Conservation (phyloP, 2,888 invertebrate genomes). For the Tetanocera ferruginea region DNA sequence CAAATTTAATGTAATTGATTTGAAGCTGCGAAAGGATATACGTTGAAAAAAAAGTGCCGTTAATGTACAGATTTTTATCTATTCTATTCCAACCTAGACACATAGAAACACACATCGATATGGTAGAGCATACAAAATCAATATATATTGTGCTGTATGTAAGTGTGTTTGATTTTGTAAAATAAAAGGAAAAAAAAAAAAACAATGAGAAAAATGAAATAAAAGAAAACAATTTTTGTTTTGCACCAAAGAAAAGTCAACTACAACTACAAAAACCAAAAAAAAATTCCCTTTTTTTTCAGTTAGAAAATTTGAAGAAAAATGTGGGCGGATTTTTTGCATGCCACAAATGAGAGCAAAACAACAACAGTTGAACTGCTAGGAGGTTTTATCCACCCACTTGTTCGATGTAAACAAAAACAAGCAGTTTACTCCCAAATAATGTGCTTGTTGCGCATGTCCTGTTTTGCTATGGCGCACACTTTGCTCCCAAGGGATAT, state of each 20-base stretch:
- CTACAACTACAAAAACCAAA: not conserved
- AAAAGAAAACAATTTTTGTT: not conserved
- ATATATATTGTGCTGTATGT: not conserved
- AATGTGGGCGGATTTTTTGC: slow-evolving; percentile 40
- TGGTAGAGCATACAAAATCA: slow-evolving; percentile 5
- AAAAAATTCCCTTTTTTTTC: slow-evolving; percentile 24
- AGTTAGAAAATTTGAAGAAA: slow-evolving; percentile 24
- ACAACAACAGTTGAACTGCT: not conserved
- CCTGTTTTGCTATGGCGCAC: not conserved
- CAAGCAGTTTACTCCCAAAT: not conserved
- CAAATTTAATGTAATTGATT: slow-evolving; percentile 2
- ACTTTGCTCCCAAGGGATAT: slow-evolving; percentile 25
- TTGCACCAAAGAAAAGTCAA: not conserved
- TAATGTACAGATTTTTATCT: not conserved
- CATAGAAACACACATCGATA: not conserved
- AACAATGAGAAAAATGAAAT: not conserved
- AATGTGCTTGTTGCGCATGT: slow-evolving; percentile 12
- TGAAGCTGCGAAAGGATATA: not conserved
- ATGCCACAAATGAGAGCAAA: slow-evolving; percentile 16
- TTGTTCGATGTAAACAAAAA: too few relatives aligned
- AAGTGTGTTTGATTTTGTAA: not conserved
- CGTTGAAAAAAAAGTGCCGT: not conserved
- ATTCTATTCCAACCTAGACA: not conserved
- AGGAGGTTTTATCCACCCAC: too few relatives aligned
- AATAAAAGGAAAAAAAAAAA: not conserved